Evolutionary conservation across 2,113 vertebrate species (phyloP).

Genomic region (Coturnix japonica): DNA sequence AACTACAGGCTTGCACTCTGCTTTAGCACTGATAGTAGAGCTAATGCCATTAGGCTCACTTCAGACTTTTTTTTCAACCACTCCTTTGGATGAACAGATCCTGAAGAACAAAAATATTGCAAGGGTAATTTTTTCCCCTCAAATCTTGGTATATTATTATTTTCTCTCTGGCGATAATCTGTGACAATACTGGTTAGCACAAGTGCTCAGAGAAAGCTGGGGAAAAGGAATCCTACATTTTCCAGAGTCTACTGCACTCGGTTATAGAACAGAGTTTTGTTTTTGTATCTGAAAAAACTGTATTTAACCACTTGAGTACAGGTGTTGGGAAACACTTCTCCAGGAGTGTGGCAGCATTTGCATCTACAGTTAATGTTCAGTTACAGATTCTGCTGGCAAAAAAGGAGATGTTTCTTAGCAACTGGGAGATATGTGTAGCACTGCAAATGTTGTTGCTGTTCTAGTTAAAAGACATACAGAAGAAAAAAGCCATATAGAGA

Average conservation of each 20-base stretch:
- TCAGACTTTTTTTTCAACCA: background rate
- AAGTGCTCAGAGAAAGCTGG: background rate
- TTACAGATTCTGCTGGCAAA: background rate
- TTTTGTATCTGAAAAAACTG: background rate
- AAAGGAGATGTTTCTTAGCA: slow-evolving; percentile 31
- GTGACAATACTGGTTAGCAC: background rate
- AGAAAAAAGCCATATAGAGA: background rate
- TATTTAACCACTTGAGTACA: background rate
- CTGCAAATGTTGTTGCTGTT: background rate
- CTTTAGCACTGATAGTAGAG: background rate
- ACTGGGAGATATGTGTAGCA: background rate
- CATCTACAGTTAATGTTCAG: background rate
- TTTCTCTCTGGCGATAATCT: background rate
- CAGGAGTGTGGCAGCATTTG: background rate
- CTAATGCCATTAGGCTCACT: background rate
- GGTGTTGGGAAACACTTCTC: background rate
- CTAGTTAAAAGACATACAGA: background rate
- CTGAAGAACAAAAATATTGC: background rate
- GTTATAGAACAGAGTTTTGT: background rate
- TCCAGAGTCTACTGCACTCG: background rate
- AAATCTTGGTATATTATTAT: background rate
- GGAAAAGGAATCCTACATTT: background rate
- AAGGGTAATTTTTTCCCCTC: background rate
- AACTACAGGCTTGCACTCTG: background rate
- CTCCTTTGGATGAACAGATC: background rate